Base-by-base conservation (phyloP, 2,797 vertebrate genomes). In the Artibeus jamaicensis region DNA sequence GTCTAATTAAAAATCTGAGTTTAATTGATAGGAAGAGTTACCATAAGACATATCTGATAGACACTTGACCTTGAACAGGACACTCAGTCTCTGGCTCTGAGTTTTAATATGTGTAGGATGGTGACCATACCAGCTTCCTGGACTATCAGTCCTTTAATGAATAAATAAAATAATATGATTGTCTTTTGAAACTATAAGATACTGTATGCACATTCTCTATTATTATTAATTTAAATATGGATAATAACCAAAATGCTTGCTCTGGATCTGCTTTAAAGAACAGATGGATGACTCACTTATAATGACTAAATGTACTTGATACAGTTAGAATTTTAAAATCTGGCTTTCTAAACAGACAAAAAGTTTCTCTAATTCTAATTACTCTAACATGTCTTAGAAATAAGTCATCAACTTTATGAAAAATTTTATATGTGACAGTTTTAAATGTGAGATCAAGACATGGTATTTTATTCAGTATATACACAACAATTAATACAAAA, bases 201-300 rank as follows among this genome's bases (percentile, higher is more conserved):
- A 34, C 5, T 70, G 2, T 74, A 68, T 46, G 9, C 3, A 84
- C 4, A 34, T 87, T 84, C 34, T 92, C 19, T 81, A 44, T 67
- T 73, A 26, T 85, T 95, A 73, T 83, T 94, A 95, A 76, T 68
- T 86, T 95, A 91, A 96, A 91, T 70, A 44, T 92, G 5, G 4
- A 46, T 87, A 57, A 22, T 73, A 85, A 81, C n/a, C 57, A 82
- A 91, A 96, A 83, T 87, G 16, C 50, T 87, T 86, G 39, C 32
- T 95, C 11, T 93, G 26, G 48, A 9, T 86, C 53, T 94, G 29
- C 34, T 65, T 88, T 26, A 55, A 59, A 74, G 71, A 86, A 88
- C 4, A 82, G 9, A 76, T 16, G n/a, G 59, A 65, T 48, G 68
- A 37, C 48, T 87, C 46, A 77, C n/a, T 85, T 90, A 18, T 48